These are phyloP conservation scores for Cherax quadricarinatus DNA, from an alignment of 1,140 invertebrate genomes.

Conservation along the genomic window DNA sequence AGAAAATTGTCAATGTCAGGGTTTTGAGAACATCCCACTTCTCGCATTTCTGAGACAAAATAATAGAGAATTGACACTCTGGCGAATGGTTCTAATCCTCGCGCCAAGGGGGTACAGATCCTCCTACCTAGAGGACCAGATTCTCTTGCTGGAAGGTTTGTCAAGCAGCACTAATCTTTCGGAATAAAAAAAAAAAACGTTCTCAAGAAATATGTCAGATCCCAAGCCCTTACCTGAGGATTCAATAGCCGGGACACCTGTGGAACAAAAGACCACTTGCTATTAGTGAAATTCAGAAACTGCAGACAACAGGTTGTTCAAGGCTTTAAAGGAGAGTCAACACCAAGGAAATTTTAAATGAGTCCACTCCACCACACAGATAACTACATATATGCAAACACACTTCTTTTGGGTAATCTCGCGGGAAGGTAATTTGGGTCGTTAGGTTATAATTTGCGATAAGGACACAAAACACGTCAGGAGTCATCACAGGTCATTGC, in stretches of 20 bases:
- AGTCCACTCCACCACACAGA: background rate
- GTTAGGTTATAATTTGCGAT: background rate
- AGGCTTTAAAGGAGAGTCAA: background rate
- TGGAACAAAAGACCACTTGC: constrained; percentile 34
- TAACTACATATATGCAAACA: background rate
- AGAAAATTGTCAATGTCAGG: background rate
- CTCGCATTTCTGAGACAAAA: background rate
- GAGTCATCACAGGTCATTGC: background rate
- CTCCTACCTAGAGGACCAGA: no score
- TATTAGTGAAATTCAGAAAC: constrained; percentile 25
- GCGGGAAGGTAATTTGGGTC: background rate
- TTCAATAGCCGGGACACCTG: constrained; percentile 43
- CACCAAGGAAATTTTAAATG: background rate
- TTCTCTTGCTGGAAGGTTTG: background rate
- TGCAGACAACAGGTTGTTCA: background rate
- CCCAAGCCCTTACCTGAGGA: constrained; percentile 44
- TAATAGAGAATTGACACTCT: background rate
- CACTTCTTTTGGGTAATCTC: background rate
- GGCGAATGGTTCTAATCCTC: background rate
- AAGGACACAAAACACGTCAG: background rate
- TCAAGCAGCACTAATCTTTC: background rate
- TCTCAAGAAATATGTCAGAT: background rate
- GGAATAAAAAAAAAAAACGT: background rate
- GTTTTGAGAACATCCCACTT: background rate
- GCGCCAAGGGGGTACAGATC: background rate